These are phyloP conservation scores for Heliopora coerulea DNA, from an alignment of 92 coral and sea anemone species.

Conservation along the genomic window DNA sequence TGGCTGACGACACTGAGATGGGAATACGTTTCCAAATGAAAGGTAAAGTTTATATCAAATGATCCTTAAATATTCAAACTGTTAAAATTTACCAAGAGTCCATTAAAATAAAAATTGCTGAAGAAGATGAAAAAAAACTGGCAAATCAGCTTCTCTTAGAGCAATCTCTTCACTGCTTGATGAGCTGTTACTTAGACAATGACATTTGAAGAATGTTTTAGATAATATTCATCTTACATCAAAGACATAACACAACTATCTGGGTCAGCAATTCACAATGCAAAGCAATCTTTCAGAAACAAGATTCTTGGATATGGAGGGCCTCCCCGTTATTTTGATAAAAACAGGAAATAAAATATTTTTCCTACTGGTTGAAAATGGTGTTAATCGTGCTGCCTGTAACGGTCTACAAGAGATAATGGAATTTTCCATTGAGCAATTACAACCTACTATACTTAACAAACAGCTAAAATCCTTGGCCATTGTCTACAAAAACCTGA, in stretches of 20 bases:
- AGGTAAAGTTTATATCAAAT: neutral
- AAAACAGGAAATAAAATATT: constrained; percentile 1
- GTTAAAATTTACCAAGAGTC: neutral
- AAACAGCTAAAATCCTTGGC: no score
- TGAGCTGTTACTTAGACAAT: constrained; percentile 2
- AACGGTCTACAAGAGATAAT: constrained; percentile 12
- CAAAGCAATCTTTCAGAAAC: constrained; percentile 15
- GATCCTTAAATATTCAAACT: constrained; percentile 5
- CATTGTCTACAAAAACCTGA: neutral
- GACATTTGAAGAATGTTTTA: constrained; percentile 25
- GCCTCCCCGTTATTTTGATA: constrained; percentile 10
- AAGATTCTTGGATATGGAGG: constrained; percentile 1
- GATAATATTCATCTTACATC: constrained; percentile 1
- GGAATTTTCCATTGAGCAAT: neutral
- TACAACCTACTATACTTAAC: constrained; percentile 21
- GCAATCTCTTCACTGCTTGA: constrained; percentile 5
- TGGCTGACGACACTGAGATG: neutral
- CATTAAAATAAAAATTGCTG: neutral
- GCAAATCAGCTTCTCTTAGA: neutral
- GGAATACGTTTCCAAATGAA: neutral
- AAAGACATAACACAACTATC: constrained; percentile 7
- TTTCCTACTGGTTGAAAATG: neutral
- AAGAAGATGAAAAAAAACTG: neutral
- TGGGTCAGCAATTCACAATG: constrained; percentile 7
- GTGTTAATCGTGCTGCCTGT: neutral